Conservation (phyloP, 2,113 vertebrate species). For the Gobius niger region DNA sequence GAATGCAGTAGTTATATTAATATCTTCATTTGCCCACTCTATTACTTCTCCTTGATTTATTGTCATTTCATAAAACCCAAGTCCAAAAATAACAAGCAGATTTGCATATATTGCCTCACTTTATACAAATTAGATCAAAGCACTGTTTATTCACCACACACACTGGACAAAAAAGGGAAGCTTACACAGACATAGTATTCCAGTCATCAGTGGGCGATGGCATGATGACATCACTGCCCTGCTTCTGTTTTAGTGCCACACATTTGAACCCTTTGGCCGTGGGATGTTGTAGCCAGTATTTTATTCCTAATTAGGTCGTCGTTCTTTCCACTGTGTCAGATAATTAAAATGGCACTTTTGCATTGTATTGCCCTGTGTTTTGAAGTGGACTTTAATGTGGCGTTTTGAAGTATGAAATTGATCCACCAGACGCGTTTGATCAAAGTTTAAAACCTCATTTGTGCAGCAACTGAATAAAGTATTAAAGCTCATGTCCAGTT, state of each 20-base stretch:
- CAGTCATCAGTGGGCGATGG: constrained; percentile 41
- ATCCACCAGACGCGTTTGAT: neutral
- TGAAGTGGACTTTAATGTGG: neutral
- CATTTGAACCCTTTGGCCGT: constrained; percentile 9
- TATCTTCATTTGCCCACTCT: no score
- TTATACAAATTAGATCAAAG: neutral
- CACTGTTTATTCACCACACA: neutral
- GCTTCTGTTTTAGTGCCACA: constrained; percentile 16
- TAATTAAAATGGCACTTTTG: constrained; percentile 13
- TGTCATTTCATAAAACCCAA: no score
- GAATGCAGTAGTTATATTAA: no score
- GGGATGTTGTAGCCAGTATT: constrained; percentile 13
- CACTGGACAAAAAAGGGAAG: constrained; percentile 32
- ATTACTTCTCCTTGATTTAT: no score
- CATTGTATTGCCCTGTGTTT: neutral
- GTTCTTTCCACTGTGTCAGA: constrained; percentile 17
- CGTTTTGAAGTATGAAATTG: neutral
- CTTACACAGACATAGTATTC: constrained; percentile 37
- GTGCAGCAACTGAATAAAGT: neutral
- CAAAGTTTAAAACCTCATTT: neutral
- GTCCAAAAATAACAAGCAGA: no score
- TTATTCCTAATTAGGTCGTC: constrained; percentile 29
- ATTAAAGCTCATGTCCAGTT: neutral
- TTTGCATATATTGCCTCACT: no score
- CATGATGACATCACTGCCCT: constrained; percentile 38